A percentile compares a stretch with the other conserved stretches of the same genome.
phyloP scores from a whole-genome alignment of 2,113 vertebrate genomes.

The Notiomystis cincta region DNA sequence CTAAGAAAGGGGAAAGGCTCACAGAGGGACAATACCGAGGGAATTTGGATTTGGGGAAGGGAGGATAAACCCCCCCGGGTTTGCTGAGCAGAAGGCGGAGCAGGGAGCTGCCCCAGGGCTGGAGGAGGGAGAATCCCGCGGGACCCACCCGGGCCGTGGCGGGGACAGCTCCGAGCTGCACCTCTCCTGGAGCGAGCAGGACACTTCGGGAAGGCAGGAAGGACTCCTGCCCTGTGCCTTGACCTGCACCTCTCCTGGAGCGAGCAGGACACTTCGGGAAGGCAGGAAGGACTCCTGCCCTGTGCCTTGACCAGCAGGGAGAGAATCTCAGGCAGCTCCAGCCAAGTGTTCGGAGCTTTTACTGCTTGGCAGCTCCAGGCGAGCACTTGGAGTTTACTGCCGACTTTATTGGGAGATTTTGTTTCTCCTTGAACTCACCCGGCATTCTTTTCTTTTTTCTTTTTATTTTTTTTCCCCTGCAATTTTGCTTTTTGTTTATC shows the following conservation, averaged over 20 bases:
- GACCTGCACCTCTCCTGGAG: background rate
- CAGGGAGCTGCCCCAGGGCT: background rate
- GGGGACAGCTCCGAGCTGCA: background rate
- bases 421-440: slow-evolving; percentile 18
- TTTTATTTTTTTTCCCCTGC: accelerated
- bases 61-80: accelerated
- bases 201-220: too few species aligned
- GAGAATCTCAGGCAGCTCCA: accelerated
- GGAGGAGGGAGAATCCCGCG: accelerated
- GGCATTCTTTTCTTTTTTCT: background rate
- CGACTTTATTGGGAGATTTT: background rate
- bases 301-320: too few species aligned
- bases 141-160: accelerated
- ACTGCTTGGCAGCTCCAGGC: background rate
- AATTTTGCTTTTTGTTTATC: background rate
- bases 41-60: background rate
- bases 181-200: accelerated
- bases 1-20: accelerated
- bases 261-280: accelerated
- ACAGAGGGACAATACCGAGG: accelerated
- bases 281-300: background rate
- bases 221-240: too few species aligned
- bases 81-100: background rate
- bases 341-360: background rate
- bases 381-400: background rate